Evolutionary conservation across 2,888 invertebrate species (phyloP).

Genomic region (Matsumyia berberina): DNA sequence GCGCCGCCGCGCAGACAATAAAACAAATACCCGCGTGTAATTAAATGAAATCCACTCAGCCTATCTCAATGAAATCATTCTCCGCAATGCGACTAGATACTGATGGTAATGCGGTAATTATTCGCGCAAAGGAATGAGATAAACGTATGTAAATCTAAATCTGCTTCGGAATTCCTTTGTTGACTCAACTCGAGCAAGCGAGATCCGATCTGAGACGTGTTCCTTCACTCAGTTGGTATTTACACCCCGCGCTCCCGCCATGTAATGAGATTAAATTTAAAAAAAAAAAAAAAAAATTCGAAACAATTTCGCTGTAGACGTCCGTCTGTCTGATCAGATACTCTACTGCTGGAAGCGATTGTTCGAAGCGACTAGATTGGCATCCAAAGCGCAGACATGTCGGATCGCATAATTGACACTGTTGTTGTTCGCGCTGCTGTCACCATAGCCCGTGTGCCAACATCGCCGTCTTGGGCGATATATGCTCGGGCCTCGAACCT

Average conservation of each 20-base stretch:
- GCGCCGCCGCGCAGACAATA: slow-evolving; percentile 40
- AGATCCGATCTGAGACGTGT: not conserved
- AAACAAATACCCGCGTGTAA: slow-evolving; percentile 57
- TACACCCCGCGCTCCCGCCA: not conserved
- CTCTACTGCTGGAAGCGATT: slow-evolving; percentile 40
- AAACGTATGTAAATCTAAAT: slow-evolving; percentile 73
- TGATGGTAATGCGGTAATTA: slow-evolving; percentile 66
- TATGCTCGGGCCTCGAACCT: slow-evolving; percentile 15
- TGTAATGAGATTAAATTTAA: slow-evolving; percentile 30
- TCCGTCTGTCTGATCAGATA: slow-evolving; percentile 69
- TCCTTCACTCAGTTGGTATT: slow-evolving; percentile 35
- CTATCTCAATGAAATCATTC: slow-evolving; percentile 41
- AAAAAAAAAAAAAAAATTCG: slow-evolving; percentile 7
- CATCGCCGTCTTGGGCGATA: slow-evolving; percentile 52
- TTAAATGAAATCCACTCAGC: slow-evolving; percentile 67
- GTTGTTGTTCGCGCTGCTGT: slow-evolving; percentile 20
- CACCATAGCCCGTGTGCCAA: slow-evolving; percentile 7
- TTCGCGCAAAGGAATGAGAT: slow-evolving; percentile 56
- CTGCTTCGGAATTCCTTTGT: slow-evolving; percentile 70
- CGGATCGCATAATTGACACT: slow-evolving; percentile 65
- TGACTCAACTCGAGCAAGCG: slow-evolving; percentile 58
- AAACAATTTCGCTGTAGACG: slow-evolving; percentile 57
- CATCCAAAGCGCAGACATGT: slow-evolving; percentile 70
- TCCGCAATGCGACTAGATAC: slow-evolving; percentile 30
- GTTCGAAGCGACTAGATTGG: slow-evolving; percentile 53